Conservation (phyloP, 2,888 invertebrate genomes). For the Microdon myrmicae region DNA sequence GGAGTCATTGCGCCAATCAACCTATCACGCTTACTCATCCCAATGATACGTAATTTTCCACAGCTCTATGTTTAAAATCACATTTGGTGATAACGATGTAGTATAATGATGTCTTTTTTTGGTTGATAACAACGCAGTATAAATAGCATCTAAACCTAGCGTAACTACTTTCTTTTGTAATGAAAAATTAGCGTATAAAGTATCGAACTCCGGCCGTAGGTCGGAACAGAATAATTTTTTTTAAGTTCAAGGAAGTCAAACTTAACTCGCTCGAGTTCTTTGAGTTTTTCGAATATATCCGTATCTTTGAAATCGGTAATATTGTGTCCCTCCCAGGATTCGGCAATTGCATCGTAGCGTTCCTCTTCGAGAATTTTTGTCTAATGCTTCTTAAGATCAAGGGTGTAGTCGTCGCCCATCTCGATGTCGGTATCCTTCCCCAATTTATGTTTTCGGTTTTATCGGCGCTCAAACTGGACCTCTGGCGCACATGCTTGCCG, state of each 20-base stretch:
- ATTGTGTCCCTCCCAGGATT: conserved; percentile 98
- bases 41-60: too few species aligned
- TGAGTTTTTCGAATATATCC: conserved; percentile 93
- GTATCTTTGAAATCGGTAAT: conserved; percentile 97
- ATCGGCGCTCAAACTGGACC: conserved; percentile 71
- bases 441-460: conserved; percentile 74
- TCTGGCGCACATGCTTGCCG: conserved; percentile 82
- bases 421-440: conserved; percentile 95
- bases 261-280: conserved; percentile 90
- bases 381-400: conserved; percentile 95
- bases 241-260: too few species aligned
- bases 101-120: too few species aligned
- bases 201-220: too few species aligned
- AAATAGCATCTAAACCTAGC: too few species aligned
- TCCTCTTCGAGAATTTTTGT: conserved; percentile 88
- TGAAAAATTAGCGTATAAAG: too few species aligned
- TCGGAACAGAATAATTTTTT: too few species aligned
- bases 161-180: too few species aligned
- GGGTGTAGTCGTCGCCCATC: conserved; percentile 92
- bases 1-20: conserved; percentile 82
- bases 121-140: too few species aligned
- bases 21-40: too few species aligned
- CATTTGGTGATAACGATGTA: too few species aligned
- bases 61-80: too few species aligned
- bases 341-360: conserved; percentile 92